Conservation (phyloP, 2,797 vertebrate genomes). For the Microctenopoma stevenorrisi region DNA sequence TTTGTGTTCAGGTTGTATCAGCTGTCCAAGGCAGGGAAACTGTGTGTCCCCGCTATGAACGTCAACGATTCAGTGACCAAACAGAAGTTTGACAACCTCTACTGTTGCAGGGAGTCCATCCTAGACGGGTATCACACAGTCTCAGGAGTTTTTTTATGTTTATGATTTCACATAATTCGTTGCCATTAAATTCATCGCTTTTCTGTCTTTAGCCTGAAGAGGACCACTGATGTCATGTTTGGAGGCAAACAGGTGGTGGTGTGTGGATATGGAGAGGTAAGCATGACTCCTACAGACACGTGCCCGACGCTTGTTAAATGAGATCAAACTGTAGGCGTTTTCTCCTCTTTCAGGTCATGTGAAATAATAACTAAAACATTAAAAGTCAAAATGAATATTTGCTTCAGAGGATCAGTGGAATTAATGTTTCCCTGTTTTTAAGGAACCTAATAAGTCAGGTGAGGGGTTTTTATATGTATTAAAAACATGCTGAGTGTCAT, state of each 20-base stretch:
- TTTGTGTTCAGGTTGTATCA: constrained; percentile 89
- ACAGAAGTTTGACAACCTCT: constrained; percentile 98
- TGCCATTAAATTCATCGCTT: not conserved
- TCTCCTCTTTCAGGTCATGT: not conserved
- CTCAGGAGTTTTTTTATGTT: not conserved
- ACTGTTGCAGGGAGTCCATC: constrained; percentile 97
- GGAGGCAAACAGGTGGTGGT: constrained; percentile 97
- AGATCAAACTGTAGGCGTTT: not conserved
- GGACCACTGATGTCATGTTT: constrained; percentile 97
- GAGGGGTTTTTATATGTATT: not conserved
- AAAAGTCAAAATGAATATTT: not conserved
- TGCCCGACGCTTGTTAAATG: not conserved
- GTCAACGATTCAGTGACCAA: constrained; percentile 98
- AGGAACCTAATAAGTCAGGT: not conserved
- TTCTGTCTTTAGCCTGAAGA: constrained; percentile 86
- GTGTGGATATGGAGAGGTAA: constrained; percentile 98
- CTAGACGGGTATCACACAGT: constrained; percentile 87
- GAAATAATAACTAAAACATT: not conserved
- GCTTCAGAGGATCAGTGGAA: not conserved
- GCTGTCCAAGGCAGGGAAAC: constrained; percentile 95
- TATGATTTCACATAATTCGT: not conserved
- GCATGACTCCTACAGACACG: not conserved
- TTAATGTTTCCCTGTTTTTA: not conserved
- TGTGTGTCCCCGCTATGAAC: constrained; percentile 97
- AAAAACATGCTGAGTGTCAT: not conserved